Conservation (phyloP, 37 sponge, comb jelly and placozoan genomes). For the Trichoplax adhaerens region DNA sequence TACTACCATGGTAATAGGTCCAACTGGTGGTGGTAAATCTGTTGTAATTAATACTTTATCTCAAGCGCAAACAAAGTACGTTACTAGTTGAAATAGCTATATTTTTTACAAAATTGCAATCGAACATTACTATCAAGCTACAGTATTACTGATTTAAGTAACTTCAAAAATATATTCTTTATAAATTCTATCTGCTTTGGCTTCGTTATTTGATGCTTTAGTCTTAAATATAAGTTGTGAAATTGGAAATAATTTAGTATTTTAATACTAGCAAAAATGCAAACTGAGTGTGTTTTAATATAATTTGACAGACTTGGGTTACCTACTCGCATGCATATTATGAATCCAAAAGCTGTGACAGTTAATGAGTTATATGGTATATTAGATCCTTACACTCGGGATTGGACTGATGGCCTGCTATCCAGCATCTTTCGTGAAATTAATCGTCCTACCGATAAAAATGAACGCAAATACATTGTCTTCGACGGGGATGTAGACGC, state of each 20-base stretch:
- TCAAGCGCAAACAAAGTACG: slow-evolving; percentile 82
- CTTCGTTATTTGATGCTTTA: no score
- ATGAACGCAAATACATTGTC: slow-evolving; percentile 80
- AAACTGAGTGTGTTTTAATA: background rate
- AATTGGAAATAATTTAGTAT: no score
- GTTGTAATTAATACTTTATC: slow-evolving; percentile 92
- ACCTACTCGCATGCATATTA: slow-evolving; percentile 65
- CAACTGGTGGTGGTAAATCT: slow-evolving; percentile 97
- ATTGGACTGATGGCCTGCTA: slow-evolving; percentile 98
- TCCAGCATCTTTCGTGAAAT: slow-evolving; percentile 98
- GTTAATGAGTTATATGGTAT: slow-evolving; percentile 98
- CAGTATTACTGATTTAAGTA: no score
- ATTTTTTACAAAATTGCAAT: no score
- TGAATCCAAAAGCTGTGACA: slow-evolving; percentile 93
- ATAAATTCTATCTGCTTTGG: no score
- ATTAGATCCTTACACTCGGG: slow-evolving; percentile 91
- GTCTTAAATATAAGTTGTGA: no score
- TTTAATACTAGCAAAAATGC: no score
- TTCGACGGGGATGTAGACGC: slow-evolving; percentile 99
- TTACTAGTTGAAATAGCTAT: background rate
- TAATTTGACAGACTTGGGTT: slow-evolving; percentile 43
- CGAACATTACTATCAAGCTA: no score
- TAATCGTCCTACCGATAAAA: slow-evolving; percentile 95
- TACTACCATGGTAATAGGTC: slow-evolving; percentile 95
- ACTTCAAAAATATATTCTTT: no score